Evolutionary conservation across 1,140 invertebrate species (phyloP).

Genomic region (Drosophila neocordata): DNA sequence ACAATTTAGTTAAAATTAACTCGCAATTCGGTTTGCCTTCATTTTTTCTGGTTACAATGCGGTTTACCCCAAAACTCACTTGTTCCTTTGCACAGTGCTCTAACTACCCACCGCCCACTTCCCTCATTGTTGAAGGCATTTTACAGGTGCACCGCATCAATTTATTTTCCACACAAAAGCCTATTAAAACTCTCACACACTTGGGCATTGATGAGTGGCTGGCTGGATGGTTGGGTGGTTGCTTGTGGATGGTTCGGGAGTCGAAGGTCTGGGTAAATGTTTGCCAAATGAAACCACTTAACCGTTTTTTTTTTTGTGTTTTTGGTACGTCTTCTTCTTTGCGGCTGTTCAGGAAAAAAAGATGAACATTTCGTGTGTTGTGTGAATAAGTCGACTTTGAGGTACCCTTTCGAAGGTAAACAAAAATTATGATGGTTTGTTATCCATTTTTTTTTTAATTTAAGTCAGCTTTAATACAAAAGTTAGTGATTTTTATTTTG

Average conservation of each 20-base stretch:
- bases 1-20: constrained; percentile 77
- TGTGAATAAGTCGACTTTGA: neutral
- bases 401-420: neutral
- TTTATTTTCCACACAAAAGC: constrained; percentile 80
- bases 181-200: constrained; percentile 75
- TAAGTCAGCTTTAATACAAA: no score
- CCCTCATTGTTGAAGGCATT: constrained; percentile 55
- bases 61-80: constrained; percentile 36
- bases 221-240: constrained; percentile 35
- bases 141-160: constrained; percentile 79
- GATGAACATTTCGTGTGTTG: neutral
- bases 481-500: no score
- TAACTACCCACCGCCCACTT: constrained; percentile 25
- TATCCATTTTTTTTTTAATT: no score
- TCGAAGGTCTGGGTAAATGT: constrained; percentile 61
- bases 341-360: constrained; percentile 35
- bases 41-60: constrained; percentile 53
- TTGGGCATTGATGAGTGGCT: constrained; percentile 57
- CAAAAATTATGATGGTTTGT: no score
- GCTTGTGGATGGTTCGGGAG: constrained; percentile 4
- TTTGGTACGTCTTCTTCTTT: constrained; percentile 8
- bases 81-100: constrained; percentile 41
- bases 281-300: constrained; percentile 80
- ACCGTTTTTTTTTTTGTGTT: constrained; percentile 57
- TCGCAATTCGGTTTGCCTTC: constrained; percentile 40